Conservation (phyloP, 2,113 vertebrate species). For the Tragelaphus strepsiceros region DNA sequence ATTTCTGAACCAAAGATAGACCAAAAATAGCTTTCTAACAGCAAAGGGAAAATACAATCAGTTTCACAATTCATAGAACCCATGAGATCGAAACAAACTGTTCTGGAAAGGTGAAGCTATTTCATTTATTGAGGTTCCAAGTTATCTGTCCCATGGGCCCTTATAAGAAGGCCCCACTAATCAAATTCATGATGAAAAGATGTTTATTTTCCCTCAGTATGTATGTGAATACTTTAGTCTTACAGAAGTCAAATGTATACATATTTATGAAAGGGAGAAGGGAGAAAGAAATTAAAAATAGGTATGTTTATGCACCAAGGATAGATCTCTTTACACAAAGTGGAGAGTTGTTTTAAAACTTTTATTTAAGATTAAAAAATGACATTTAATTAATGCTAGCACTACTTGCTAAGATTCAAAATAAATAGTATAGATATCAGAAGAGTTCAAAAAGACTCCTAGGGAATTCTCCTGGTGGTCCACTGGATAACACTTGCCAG, state of each 20-base stretch:
- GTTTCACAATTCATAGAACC: background rate
- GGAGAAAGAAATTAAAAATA: background rate
- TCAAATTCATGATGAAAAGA: conserved; percentile 18
- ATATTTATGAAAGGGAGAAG: background rate
- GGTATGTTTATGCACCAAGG: background rate
- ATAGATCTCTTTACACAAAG: background rate
- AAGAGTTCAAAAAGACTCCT: background rate
- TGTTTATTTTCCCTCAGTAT: background rate
- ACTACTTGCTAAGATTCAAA: background rate
- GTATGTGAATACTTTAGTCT: background rate
- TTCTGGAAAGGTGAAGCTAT: background rate
- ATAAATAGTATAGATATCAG: background rate
- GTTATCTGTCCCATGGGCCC: background rate
- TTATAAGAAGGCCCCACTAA: background rate
- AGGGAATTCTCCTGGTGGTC: background rate
- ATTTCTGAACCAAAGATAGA: background rate
- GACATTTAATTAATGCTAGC: background rate
- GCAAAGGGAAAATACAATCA: background rate
- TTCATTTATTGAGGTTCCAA: background rate
- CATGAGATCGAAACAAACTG: background rate
- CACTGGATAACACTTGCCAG: background rate
- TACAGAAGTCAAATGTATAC: background rate
- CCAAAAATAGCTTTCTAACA: background rate
- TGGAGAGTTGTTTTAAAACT: background rate
- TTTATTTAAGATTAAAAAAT: background rate